Base-by-base conservation (phyloP, 2,888 invertebrate genomes). In the Cantharis lateralis region DNA sequence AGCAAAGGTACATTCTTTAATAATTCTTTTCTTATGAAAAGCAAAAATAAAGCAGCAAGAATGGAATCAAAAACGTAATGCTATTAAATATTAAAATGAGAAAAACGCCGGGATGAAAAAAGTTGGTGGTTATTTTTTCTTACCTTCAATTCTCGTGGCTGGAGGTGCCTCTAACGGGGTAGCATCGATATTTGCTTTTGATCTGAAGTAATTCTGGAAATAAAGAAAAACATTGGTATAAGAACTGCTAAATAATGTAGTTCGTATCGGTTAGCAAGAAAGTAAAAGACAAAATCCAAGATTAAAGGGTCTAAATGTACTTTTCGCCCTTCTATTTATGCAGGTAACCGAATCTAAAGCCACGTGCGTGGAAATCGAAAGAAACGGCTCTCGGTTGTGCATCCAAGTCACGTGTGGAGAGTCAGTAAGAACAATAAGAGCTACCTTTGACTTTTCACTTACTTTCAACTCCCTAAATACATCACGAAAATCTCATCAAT, bases 61-160 rank as follows among this genome's bases (percentile, higher is more conserved):
- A 79, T 80, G 80, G 80, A 84, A 84, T 83, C 82, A 83, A 84
- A 80, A 78, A 68, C 71, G 78, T 82, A 81, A 82, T 81, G 80
- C 79, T 77, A 79, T 82, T 83, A 82, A 77, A 72, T 62, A 72
- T 73, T 62, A 76, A 68, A 68, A 61, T 68, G 70, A 28, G 70
- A 72, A 68, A 62, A 18, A 62, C 28, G 24, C 24, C 24, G 24
- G 70, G 62, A 20, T 64, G 61, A 73, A 70, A 68, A 75, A 70
- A 72, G 32, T 61, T 70, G 48, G 24, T 61, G 64, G 64, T 71
- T 71, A 11, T 48, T 70, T 72, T 72, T 68, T 64, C 80, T 85
- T 85, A 87, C 87, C 87, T 87, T 87, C 84, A 73, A 85, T 83
- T 81, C 84, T 82, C 28, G 86, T 83, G 28, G 86, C 83, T 77